Evolutionary conservation across 2,888 invertebrate species (phyloP), one percentile per base, ranked within the genome.

Genomic region (Xestia xanthographa): DNA sequence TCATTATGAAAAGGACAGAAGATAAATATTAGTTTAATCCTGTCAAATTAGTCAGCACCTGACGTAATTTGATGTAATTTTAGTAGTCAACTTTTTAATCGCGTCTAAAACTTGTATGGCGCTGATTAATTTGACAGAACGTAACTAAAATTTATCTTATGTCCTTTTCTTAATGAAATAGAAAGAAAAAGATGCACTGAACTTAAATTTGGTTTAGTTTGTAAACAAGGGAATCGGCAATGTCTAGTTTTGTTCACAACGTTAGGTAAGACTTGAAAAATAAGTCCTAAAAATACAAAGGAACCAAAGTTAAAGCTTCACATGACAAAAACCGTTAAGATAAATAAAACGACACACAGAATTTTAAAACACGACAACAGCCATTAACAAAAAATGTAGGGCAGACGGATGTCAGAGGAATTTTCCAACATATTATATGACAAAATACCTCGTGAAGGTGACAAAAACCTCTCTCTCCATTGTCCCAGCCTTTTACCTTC

Each of bases 381-480:
- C 20, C 45, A 69, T 77, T 77, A 72, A 66, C 65, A 73, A 74
- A 72, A 71, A 63, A 72, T 48, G 60, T 77, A 11, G 58, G 71
- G 0, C 60, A 56, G 43, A 53, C 53, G 62, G 43, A 68, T 56
- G 66, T 26, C 45, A n/a, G 34, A 73, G 45, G 62, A 76, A 76
- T 80, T 80, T 62, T 56, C 74, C 65, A 38, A 84, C 88, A 80
- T 82, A 86, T 87, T 83, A 86, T 67, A 77, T 81, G 73, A 80
- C 68, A 77, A 79, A 83, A 87, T 75, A 68, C 69, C 60, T 48
- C 29, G 22, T n/a, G 50, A 70, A 81, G 79, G 70, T 77, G 75
- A 78, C 79, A 75, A 85, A 75, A 78, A 67, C 72, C 29, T 48
- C 56, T 72, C 29, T 72, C 29, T 66, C 75, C 77, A 77, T 86